phyloP scores from a whole-genome alignment of 2,797 vertebrate genomes.

The Anguilla megastoma region DNA sequence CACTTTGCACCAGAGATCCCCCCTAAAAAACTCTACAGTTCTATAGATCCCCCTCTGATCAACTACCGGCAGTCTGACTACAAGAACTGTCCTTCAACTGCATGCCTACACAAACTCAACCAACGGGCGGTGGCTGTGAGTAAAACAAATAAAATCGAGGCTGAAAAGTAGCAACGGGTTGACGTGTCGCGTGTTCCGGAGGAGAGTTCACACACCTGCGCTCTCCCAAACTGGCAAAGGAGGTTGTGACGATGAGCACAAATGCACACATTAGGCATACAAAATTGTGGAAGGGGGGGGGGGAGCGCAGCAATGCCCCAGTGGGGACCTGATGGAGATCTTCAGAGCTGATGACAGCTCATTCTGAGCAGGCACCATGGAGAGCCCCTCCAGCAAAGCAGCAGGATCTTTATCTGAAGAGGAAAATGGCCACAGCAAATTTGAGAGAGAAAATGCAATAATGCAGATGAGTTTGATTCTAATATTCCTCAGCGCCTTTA shows the following conservation, averaged over 20 bases:
- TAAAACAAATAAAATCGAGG: neutral
- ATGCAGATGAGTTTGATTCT: neutral
- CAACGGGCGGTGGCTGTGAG: neutral
- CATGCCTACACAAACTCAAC: neutral
- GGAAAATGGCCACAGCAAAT: constrained; percentile 16
- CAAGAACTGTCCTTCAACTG: neutral
- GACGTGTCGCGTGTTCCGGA: neutral
- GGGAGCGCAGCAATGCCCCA: neutral
- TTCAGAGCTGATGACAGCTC: neutral
- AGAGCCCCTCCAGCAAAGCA: constrained; percentile 10
- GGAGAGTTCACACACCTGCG: neutral
- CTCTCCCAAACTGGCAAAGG: neutral
- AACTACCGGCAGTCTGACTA: neutral
- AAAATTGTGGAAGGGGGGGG: neutral
- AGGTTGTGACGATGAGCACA: neutral
- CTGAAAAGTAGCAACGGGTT: neutral
- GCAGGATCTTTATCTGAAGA: constrained; percentile 19
- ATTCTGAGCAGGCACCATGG: neutral
- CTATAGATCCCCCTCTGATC: neutral
- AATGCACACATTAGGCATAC: neutral
- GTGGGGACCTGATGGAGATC: neutral
- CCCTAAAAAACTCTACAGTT: too few species aligned
- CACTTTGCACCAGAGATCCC: neutral
- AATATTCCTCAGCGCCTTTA: neutral
- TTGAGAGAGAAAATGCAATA: constrained; percentile 15